Conservation (phyloP, 2,113 vertebrate species). For the Dipodomys spectabilis region DNA sequence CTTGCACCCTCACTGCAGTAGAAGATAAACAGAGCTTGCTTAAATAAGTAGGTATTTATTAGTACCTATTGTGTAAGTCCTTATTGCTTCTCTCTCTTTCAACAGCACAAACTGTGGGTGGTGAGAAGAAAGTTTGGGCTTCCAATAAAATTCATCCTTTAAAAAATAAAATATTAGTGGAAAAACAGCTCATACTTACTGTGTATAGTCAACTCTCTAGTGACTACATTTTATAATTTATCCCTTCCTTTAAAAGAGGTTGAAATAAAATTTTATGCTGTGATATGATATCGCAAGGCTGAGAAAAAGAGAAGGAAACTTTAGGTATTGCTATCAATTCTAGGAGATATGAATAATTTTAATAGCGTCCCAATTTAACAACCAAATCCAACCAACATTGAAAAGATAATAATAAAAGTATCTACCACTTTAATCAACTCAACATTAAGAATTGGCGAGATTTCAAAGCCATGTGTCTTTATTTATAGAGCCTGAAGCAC, state of each 20-base stretch:
- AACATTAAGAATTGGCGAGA: constrained; percentile 40
- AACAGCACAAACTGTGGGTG: not conserved
- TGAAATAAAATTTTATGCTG: not conserved
- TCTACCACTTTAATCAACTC: constrained; percentile 10
- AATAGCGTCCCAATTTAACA: not conserved
- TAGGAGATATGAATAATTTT: not conserved
- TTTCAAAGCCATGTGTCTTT: constrained; percentile 5
- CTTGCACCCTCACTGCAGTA: constrained; percentile 16
- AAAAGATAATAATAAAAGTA: constrained; percentile 33
- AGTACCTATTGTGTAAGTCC: not conserved
- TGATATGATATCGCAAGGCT: not conserved
- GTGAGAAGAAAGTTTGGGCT: not conserved
- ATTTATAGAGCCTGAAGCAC: constrained; percentile 16
- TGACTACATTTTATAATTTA: not conserved
- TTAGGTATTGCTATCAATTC: not conserved
- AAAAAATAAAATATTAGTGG: constrained; percentile 18
- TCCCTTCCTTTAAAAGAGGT: not conserved
- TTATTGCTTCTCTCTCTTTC: not conserved
- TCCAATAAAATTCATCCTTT: not conserved
- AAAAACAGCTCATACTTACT: not conserved
- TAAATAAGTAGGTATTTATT: not conserved
- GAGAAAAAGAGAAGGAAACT: not conserved
- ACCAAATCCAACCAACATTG: not conserved
- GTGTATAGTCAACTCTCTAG: not conserved
- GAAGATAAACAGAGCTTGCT: constrained; percentile 21